Conservation (phyloP, 2,888 invertebrate species). For the Chrysotoxum bicinctum region DNA sequence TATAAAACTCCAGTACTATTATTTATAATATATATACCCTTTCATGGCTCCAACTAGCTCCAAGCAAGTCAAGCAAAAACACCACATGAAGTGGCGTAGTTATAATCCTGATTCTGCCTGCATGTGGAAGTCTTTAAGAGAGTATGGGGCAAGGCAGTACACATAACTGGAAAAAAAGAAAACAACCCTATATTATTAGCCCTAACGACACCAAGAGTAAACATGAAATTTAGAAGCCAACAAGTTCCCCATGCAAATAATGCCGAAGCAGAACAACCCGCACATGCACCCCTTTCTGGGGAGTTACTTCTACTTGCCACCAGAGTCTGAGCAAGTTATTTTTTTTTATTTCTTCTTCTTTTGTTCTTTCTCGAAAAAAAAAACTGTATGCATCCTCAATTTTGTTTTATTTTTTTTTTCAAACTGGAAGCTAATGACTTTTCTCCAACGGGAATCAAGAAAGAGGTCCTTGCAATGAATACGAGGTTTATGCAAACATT, state of each 20-base stretch:
- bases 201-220: constrained; percentile 52
- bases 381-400: constrained; percentile 19
- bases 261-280: not conserved
- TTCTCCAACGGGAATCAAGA: constrained; percentile 33
- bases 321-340: constrained; percentile 8
- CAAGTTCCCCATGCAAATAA: constrained; percentile 34
- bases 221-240: constrained; percentile 52
- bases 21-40: not conserved
- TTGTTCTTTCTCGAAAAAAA: constrained; percentile 2
- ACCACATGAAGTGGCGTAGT: constrained; percentile 29
- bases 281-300: not conserved
- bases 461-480: constrained; percentile 46
- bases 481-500: constrained; percentile 40
- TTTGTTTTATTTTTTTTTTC: not conserved
- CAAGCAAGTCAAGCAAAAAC: constrained; percentile 24
- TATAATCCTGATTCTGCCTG: constrained; percentile 29
- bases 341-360: not conserved
- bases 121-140: constrained; percentile 6
- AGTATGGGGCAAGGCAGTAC: not conserved
- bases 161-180: constrained; percentile 1
- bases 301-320: constrained; percentile 1
- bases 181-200: constrained; percentile 30
- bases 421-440: constrained; percentile 32
- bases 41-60: constrained; percentile 11
- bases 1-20: constrained; percentile 6